phyloP scores from a whole-genome alignment of 2,113 vertebrate species.

The Tachysurus vachellii region DNA sequence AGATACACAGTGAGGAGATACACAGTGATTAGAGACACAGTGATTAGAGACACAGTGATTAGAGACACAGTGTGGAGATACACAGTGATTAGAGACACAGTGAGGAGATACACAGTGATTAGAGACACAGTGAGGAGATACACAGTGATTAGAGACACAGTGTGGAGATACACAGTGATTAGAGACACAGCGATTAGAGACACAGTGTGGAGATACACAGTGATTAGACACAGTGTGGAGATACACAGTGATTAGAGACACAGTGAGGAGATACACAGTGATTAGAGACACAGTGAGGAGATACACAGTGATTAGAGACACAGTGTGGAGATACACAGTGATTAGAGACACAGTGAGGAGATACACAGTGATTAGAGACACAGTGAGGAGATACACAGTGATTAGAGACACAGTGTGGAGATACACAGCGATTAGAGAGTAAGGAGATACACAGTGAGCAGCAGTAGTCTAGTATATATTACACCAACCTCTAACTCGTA shows the following conservation, averaged over 20 bases:
- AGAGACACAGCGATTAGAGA: background rate
- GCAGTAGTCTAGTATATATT: background rate
- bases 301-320: background rate
- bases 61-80: too few species aligned
- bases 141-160: background rate
- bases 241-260: too few species aligned
- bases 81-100: too few species aligned
- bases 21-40: too few species aligned
- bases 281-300: background rate
- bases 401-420: background rate
- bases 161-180: background rate
- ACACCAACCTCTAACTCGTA: background rate
- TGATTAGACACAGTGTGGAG: too few species aligned
- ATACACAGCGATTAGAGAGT: background rate
- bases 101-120: background rate
- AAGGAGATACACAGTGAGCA: background rate
- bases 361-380: background rate
- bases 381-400: background rate
- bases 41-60: background rate
- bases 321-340: background rate
- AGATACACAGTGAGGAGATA: too few species aligned
- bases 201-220: too few species aligned
- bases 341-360: background rate
- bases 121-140: background rate
- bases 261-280: too few species aligned